Base-by-base conservation (phyloP, 1,140 invertebrate species). In the Drosophila kepulauana region DNA sequence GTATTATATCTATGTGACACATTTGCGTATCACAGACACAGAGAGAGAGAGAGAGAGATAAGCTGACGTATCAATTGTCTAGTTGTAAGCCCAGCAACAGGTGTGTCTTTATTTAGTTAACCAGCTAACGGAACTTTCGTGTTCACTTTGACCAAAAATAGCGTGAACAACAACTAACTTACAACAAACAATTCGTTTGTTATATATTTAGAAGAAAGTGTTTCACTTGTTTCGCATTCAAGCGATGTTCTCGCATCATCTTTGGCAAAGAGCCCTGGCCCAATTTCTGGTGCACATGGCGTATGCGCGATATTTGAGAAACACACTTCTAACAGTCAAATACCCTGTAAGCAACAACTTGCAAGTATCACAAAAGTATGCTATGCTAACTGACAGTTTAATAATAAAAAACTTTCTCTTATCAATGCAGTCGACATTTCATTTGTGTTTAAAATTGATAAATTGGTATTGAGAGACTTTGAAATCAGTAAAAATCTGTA, bases 281-380 rank as follows among this genome's bases (percentile, higher is more conserved):
- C 30, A 35, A 38, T 74, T 74, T 68, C 11, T 35, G 33, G 16
- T 13, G 15, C 11, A 43, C 80, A 20, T 4, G 70, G 51, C 81
- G 74, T 65, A 86, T 85, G 43, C 64, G 67, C 56, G 75, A 81
- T 66, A 28, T 43, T 38, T 16, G 20, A 1, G 13, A 33, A 48
- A 65, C 4, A 33, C 10, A 10, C 10, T 5, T 3, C 11, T 3
- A 1, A 25, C 58, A 5, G n/a, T 0, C 2, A 10, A 15, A 61
- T 68, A 68, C 71, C 65, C 65, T 74, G 41, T 41, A 20, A 35
- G 11, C 1, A 5, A 41, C 49, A 64, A 43, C 62, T 16, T 16
- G 25, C 3, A 20, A 5, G 38, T 62, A 69, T 54, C 72, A 25
- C 1, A 70, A 70, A 75, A 75, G 72, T 75, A 75, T 75, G 72